These are phyloP conservation scores for Gobiocypris rarus DNA, from an alignment of 2,113 vertebrate species.

Conservation along the genomic window DNA sequence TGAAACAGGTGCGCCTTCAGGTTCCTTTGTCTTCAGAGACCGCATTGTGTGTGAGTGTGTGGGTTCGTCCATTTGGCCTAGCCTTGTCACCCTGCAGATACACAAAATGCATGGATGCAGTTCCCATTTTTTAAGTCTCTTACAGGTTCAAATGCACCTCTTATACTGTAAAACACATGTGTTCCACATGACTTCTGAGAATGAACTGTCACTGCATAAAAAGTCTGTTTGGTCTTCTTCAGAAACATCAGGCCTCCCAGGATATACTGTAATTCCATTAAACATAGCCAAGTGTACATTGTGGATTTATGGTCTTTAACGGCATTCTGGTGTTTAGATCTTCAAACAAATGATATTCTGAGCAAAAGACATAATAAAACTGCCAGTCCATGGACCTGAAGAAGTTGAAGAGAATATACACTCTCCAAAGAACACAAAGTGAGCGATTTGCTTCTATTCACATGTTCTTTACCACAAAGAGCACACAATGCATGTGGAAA, in stretches of 20 bases:
- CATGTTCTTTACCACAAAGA: constrained; percentile 29
- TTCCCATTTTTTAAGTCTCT: too few relatives aligned
- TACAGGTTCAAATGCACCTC: constrained; percentile 28
- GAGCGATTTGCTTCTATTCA: constrained; percentile 31
- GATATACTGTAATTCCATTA: constrained; percentile 53
- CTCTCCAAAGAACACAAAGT: constrained; percentile 33
- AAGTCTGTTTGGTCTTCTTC: constrained; percentile 48
- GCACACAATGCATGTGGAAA: constrained; percentile 10
- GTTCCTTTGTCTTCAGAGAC: too few relatives aligned
- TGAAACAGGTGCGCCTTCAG: too few relatives aligned
- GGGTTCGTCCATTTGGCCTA: too few relatives aligned
- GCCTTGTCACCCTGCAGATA: too few relatives aligned
- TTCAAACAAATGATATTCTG: constrained; percentile 60
- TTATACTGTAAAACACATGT: constrained; percentile 57
- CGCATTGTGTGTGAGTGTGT: too few relatives aligned
- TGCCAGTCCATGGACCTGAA: constrained; percentile 30
- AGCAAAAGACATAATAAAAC: constrained; percentile 55
- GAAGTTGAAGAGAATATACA: constrained; percentile 14
- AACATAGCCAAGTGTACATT: constrained; percentile 46
- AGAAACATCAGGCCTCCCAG: constrained; percentile 55
- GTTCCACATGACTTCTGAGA: constrained; percentile 62
- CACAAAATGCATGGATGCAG: too few relatives aligned
- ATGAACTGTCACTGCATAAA: constrained; percentile 54
- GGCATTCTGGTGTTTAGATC: constrained; percentile 47
- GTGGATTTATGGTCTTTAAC: constrained; percentile 57